phyloP scores from a whole-genome alignment of 1,140 invertebrate species.

The Micrasema minimum region DNA sequence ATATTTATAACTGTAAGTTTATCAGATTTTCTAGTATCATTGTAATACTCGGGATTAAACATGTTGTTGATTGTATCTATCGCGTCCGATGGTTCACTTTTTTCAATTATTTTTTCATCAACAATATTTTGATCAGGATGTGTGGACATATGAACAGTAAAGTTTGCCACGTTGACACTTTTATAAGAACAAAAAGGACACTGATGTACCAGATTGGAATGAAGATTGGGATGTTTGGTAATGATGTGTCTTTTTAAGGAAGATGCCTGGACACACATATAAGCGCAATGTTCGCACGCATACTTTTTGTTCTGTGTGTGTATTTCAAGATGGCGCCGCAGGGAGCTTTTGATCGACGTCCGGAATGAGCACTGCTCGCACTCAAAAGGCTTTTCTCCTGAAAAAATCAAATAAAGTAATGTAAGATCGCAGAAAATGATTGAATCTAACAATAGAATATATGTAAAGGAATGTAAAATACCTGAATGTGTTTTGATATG shows the following conservation, averaged over 20 bases:
- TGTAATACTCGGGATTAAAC: no score
- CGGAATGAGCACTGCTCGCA: conserved; percentile 82
- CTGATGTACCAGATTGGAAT: conserved; percentile 63
- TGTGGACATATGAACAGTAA: conserved; percentile 60
- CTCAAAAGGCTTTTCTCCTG: conserved; percentile 83
- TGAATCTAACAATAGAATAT: no score
- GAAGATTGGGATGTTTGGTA: conserved; percentile 67
- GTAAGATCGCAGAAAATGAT: no score
- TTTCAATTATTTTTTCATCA: background rate
- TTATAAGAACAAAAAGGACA: conserved; percentile 68
- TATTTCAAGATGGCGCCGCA: conserved; percentile 80
- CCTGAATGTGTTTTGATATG: conserved; percentile 81
- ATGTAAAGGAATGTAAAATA: no score
- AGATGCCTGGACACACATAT: conserved; percentile 74
- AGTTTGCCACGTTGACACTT: conserved; percentile 68
- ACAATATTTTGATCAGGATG: conserved; percentile 53
- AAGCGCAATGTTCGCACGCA: conserved; percentile 76
- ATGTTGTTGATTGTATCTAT: no score
- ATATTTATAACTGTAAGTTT: no score
- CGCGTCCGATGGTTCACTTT: background rate
- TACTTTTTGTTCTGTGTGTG: conserved; percentile 81
- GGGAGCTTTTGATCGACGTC: conserved; percentile 83
- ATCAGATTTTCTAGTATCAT: no score
- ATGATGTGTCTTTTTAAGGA: conserved; percentile 72
- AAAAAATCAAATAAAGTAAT: conserved; percentile 55